Conservation (phyloP, 2,113 vertebrate species). For the Apteryx owenii region DNA sequence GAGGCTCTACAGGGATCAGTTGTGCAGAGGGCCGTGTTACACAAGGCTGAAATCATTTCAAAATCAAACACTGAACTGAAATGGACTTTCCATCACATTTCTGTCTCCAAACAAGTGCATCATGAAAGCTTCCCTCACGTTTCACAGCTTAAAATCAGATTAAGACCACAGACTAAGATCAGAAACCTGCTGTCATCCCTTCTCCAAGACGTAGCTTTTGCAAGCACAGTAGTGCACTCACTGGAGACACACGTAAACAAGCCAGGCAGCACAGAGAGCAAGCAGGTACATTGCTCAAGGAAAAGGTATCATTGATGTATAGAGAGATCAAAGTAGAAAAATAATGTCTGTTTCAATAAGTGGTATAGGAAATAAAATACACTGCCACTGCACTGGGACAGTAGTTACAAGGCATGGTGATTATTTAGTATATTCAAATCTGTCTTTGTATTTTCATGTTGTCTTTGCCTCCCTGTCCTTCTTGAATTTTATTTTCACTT, state of each 20-base stretch:
- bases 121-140: not conserved
- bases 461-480: not conserved
- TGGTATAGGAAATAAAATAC: not conserved
- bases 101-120: not conserved
- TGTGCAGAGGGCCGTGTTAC: fast-evolving
- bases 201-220: not conserved
- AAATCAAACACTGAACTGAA: not conserved
- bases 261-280: not conserved
- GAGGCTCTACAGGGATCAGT: fast-evolving
- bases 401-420: not conserved
- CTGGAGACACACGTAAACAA: not conserved
- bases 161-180: not conserved
- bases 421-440: not conserved
- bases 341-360: fast-evolving
- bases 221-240: fast-evolving
- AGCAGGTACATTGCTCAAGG: not conserved
- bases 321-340: not conserved
- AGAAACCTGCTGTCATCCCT: not conserved
- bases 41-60: not conserved
- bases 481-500: not conserved
- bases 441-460: not conserved
- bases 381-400: too few relatives aligned
- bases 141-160: not conserved
- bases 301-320: fast-evolving
- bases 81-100: not conserved